phyloP scores from a whole-genome alignment of 2,888 invertebrate species.

The Trimorus sp. region DNA sequence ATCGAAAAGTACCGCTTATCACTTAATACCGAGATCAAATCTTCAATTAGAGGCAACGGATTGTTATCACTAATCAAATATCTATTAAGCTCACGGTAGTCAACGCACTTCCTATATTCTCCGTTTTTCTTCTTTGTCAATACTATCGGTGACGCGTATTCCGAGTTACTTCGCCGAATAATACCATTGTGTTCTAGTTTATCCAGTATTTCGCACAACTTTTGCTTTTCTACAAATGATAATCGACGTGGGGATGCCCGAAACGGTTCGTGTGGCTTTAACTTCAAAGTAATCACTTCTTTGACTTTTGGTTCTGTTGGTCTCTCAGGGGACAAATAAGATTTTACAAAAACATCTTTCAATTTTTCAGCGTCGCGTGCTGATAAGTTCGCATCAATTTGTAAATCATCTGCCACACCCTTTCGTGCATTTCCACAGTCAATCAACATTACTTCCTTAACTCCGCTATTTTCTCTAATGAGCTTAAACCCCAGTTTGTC shows the following conservation, averaged over 20 bases:
- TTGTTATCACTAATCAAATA: conserved; percentile 23
- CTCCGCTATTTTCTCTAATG: too few relatives aligned
- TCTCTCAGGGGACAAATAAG: too few relatives aligned
- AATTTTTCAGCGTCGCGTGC: too few relatives aligned
- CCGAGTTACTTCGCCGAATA: neutral
- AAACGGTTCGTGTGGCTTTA: neutral
- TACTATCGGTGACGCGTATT: conserved; percentile 30
- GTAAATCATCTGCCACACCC: too few relatives aligned
- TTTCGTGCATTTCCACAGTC: too few relatives aligned
- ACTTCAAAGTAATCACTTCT: neutral
- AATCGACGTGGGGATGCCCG: neutral
- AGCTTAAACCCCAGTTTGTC: neutral
- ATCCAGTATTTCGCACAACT: too few relatives aligned
- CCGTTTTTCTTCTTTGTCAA: conserved; percentile 18
- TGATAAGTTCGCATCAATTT: too few relatives aligned
- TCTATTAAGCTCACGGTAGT: conserved; percentile 30
- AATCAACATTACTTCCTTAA: too few relatives aligned
- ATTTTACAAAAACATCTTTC: too few relatives aligned
- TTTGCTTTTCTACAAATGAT: neutral
- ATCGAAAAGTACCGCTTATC: conserved; percentile 18
- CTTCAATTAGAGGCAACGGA: conserved; percentile 36
- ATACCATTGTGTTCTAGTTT: too few relatives aligned
- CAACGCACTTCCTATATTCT: conserved; percentile 20
- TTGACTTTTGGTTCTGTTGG: too few relatives aligned
- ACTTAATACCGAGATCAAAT: conserved; percentile 16